Percentiles rank a stretch among this genome's conserved stretches.
phyloP scores from a whole-genome alignment of 2,113 vertebrate species.

The Colinus virginianus region DNA sequence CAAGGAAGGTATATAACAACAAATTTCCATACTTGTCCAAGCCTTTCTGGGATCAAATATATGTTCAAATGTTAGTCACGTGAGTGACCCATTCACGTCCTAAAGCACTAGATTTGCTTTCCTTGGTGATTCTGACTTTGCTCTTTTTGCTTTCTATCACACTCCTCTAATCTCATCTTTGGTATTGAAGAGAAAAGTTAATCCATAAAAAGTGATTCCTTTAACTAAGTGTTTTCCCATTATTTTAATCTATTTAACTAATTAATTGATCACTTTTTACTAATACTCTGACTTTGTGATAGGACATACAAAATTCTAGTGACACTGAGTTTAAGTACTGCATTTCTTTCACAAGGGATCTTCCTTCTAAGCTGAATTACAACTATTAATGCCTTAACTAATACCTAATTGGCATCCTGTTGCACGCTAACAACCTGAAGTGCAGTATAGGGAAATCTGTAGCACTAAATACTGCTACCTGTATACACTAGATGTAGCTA shows the following conservation, averaged over 20 bases:
- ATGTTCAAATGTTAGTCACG: background rate
- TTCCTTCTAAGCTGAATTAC: conserved; percentile 37
- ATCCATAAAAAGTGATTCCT: background rate
- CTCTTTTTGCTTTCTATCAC: background rate
- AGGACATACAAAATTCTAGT: conserved; percentile 39
- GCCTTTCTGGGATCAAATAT: background rate
- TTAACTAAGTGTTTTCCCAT: conserved; percentile 26
- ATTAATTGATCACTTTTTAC: background rate
- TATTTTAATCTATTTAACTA: background rate
- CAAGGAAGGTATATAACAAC: background rate
- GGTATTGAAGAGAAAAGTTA: background rate
- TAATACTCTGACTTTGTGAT: conserved; percentile 9
- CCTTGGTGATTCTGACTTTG: background rate
- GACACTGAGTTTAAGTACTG: conserved; percentile 52
- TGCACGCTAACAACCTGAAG: conserved; percentile 75
- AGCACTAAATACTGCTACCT: conserved; percentile 26
- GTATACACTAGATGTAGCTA: conserved; percentile 9
- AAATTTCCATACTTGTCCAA: background rate
- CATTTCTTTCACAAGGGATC: conserved; percentile 43
- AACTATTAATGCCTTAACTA: conserved; percentile 53
- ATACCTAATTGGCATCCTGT: conserved; percentile 65
- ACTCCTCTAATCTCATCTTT: background rate
- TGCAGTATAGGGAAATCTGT: conserved; percentile 44
- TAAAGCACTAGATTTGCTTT: conserved; percentile 5
- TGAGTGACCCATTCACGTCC: background rate